Percentiles rank a stretch among this genome's conserved stretches.
phyloP scores from a whole-genome alignment of 1,140 invertebrate species.

The Drosophila rufa region DNA sequence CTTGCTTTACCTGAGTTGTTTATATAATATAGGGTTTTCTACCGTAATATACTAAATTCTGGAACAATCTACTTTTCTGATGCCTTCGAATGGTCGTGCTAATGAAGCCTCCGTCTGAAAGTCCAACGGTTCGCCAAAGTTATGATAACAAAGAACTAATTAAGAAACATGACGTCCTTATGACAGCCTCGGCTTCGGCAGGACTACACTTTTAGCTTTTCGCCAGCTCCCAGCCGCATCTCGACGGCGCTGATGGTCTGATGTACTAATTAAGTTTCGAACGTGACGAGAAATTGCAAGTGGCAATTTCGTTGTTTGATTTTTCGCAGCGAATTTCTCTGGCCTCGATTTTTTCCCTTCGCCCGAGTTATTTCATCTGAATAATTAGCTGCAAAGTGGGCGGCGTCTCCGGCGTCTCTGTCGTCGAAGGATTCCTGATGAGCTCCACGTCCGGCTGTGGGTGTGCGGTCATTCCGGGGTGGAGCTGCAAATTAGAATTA shows the following conservation, averaged over 20 bases:
- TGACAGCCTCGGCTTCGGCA: constrained; percentile 56
- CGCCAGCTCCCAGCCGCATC: constrained; percentile 11
- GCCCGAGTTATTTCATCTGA: constrained; percentile 67
- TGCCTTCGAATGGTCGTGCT: constrained; percentile 21
- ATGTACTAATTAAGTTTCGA: constrained; percentile 83
- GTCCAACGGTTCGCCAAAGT: constrained; percentile 53
- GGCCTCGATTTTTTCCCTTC: constrained; percentile 22
- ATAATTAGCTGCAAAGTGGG: constrained; percentile 82
- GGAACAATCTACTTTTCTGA: neutral
- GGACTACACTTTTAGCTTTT: constrained; percentile 1
- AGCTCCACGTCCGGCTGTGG: constrained; percentile 49
- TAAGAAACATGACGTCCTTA: constrained; percentile 83
- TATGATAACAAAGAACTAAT: constrained; percentile 83
- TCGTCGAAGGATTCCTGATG: constrained; percentile 32
- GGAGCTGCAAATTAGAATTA: constrained; percentile 79
- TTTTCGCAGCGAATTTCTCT: constrained; percentile 66
- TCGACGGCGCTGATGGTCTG: constrained; percentile 67
- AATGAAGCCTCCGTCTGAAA: constrained; percentile 54
- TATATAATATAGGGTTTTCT: neutral
- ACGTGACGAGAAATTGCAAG: constrained; percentile 82
- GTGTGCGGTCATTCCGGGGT: constrained; percentile 56
- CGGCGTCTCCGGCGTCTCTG: constrained; percentile 48
- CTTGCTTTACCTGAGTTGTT: neutral
- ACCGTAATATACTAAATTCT: neutral
- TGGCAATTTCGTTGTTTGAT: constrained; percentile 82